Base-by-base conservation (phyloP, 2,888 invertebrate species). In the Pheosia gnoma region DNA sequence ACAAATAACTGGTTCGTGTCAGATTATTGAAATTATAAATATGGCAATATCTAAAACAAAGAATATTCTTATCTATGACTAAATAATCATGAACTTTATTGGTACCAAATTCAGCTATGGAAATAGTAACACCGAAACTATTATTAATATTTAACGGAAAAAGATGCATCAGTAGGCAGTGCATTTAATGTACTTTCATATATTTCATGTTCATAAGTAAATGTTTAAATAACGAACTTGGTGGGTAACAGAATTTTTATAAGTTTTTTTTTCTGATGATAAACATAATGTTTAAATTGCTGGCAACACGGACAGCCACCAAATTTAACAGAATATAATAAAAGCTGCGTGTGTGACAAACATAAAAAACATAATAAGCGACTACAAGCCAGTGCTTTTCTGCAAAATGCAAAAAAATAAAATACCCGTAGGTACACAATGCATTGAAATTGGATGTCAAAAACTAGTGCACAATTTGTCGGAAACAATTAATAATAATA, bases 321-420 rank as follows among this genome's bases (percentile, higher is more conserved):
- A 78, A 72, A 63, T 74, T 60, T 45, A 73, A 69, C 56, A 72
- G 73, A 74, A 68, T 70, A 74, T 70, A 70, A 74, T 70, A 70
- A 62, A 81, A 80, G 75, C 74, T 73, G 75, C 78, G 70, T 75
- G 78, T 68, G 71, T 79, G 77, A 81, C 78, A 78, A 77, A 79
- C 74, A 85, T 77, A 76, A 73, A 75, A 75, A 75, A 74, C 71
- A 70, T 82, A 77, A 74, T 73, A 90, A 91, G 89, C 89, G 71
- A 85, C 89, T 90, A 90, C 81, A 91, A 92, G 92, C 91, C 75
- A 79, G 91, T 91, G 92, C 87, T 83, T 80, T 71, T 64, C 72
- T 79, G 74, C 78, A 83, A 75, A 85, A 85, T 86, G 88, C 87
- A 81, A 81, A 79, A 83, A 78, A 83, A 76, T 72, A 72, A 80